Evolutionary conservation across 1,140 invertebrate species (phyloP).

Genomic region (Probaryconus sp.): DNA sequence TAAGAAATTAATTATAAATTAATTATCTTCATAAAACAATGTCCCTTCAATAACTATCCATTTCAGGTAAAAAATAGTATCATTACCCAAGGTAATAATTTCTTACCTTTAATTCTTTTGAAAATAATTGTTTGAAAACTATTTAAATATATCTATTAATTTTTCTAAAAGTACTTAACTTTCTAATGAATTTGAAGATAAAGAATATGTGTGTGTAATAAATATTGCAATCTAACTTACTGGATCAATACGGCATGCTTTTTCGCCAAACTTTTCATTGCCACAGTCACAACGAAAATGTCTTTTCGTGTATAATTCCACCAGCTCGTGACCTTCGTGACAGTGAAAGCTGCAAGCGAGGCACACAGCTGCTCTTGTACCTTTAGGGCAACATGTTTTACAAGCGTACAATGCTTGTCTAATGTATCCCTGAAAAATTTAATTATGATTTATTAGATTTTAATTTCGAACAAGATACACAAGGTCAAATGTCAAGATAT

Average conservation of each 20-base stretch:
- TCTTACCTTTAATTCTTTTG: too few relatives aligned
- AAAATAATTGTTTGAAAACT: too few relatives aligned
- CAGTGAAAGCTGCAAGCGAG: slow-evolving; percentile 96
- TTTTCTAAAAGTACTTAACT: too few relatives aligned
- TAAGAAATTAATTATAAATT: too few relatives aligned
- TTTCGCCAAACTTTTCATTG: slow-evolving; percentile 88
- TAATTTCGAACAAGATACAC: too few relatives aligned
- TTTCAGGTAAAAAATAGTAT: too few relatives aligned
- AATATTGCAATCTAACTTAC: slow-evolving; percentile 78
- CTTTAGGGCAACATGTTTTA: slow-evolving; percentile 88
- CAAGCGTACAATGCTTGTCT: slow-evolving; percentile 98
- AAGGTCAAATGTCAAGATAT: too few relatives aligned
- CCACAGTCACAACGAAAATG: slow-evolving; percentile 99
- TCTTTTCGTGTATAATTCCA: slow-evolving; percentile 98
- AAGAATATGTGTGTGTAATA: slow-evolving; percentile 1
- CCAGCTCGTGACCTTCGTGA: slow-evolving; percentile 96
- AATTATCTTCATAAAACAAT: background rate
- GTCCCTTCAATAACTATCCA: background rate
- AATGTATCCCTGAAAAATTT: slow-evolving; percentile 88
- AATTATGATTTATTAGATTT: background rate
- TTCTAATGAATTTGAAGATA: too few relatives aligned
- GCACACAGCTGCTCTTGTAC: slow-evolving; percentile 90
- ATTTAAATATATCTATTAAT: too few relatives aligned
- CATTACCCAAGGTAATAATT: too few relatives aligned
- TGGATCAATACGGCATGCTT: slow-evolving; percentile 85